phyloP scores from a whole-genome alignment of 2,797 vertebrate species.

The Chrosomus eos region DNA sequence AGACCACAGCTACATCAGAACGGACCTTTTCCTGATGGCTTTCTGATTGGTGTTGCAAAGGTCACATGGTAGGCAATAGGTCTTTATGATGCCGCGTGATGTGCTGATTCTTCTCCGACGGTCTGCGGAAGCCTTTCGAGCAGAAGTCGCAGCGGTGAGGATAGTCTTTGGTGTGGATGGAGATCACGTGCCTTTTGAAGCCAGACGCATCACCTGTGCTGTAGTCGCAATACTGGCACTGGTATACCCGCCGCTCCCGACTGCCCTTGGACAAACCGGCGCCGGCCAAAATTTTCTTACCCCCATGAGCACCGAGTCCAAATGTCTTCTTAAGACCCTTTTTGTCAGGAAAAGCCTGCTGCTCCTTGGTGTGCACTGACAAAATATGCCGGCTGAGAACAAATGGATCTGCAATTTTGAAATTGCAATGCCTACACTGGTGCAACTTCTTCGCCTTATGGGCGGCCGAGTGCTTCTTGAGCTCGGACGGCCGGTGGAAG shows the following conservation, averaged over 20 bases:
- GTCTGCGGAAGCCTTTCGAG: conserved; percentile 87
- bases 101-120: conserved; percentile 91
- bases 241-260: conserved; percentile 87
- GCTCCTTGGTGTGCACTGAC: conserved; percentile 89
- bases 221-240: conserved; percentile 91
- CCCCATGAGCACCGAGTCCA: conserved; percentile 42
- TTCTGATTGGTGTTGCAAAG: background rate
- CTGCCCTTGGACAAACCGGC: conserved; percentile 81
- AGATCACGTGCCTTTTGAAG: conserved; percentile 90
- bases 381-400: conserved; percentile 89
- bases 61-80: conserved; percentile 54
- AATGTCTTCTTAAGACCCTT: conserved; percentile 85
- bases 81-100: conserved; percentile 91
- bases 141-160: conserved; percentile 89
- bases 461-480: conserved; percentile 87
- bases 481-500: conserved; percentile 89
- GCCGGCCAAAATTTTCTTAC: conserved; percentile 52
- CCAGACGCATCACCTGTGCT: conserved; percentile 89
- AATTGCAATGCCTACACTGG: conserved; percentile 90
- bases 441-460: conserved; percentile 88
- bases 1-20: background rate
- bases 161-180: conserved; percentile 92
- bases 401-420: conserved; percentile 88
- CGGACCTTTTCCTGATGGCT: background rate
- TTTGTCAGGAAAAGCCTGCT: conserved; percentile 83